phyloP scores from a whole-genome alignment of 2,888 invertebrate species.

The Melipona bicolor region DNA sequence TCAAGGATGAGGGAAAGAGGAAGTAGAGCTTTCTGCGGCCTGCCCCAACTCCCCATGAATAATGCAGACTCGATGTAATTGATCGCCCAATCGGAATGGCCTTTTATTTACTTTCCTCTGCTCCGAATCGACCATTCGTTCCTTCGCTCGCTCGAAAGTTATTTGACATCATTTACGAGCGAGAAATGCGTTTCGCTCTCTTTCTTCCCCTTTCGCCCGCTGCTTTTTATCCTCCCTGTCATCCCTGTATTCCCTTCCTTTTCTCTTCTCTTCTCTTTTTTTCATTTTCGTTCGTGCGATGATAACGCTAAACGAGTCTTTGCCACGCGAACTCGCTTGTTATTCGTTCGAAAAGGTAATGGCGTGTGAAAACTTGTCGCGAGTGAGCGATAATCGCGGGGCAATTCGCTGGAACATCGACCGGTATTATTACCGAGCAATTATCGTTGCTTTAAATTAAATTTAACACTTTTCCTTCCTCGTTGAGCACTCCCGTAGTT shows the following conservation, averaged over 20 bases:
- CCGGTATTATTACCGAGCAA: background rate
- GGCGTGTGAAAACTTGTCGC: conserved; percentile 41
- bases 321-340: conserved; percentile 37
- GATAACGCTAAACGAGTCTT: conserved; percentile 62
- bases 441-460: background rate
- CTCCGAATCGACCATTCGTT: conserved; percentile 77
- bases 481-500: background rate
- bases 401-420: conserved; percentile 11
- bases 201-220: conserved; percentile 38
- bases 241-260: conserved; percentile 13
- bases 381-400: conserved; percentile 32
- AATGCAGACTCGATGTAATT: conserved; percentile 83
- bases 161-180: conserved; percentile 82
- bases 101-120: conserved; percentile 84
- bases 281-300: conserved; percentile 13
- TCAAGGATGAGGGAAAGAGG: conserved; percentile 64
- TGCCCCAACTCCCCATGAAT: conserved; percentile 82
- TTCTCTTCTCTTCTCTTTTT: background rate
- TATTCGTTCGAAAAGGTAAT: conserved; percentile 50
- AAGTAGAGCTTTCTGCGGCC: conserved; percentile 81
- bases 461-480: conserved; percentile 1
- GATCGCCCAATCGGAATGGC: conserved; percentile 84
- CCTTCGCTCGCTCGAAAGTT: conserved; percentile 78
- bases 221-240: conserved; percentile 43
- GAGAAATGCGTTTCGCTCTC: conserved; percentile 74